A percentile compares a stretch with the other conserved stretches of the same genome.
phyloP scores from a whole-genome alignment of 2,888 invertebrate species.

The Alloscopus bannaensis region DNA sequence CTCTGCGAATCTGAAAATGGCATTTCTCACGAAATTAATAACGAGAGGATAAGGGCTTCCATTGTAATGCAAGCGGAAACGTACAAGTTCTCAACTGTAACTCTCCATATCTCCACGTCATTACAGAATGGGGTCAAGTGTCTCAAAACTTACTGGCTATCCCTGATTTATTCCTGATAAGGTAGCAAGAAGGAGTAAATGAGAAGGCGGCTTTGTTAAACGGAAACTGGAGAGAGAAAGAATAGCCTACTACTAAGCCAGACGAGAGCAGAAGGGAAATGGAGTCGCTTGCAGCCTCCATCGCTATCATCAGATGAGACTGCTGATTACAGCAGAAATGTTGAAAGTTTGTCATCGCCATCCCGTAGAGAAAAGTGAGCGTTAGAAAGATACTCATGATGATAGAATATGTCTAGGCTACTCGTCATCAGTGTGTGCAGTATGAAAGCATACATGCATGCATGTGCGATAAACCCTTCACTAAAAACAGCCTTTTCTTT shows the following conservation, averaged over 20 bases:
- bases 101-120: conserved; percentile 32
- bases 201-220: no score
- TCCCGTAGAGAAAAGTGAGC: no score
- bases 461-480: no score
- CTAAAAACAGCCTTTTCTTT: no score
- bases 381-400: no score
- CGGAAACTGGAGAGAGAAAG: conserved; percentile 5
- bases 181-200: conserved; percentile 22
- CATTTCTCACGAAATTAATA: conserved; percentile 53
- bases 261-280: conserved; percentile 12
- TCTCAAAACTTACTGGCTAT: conserved; percentile 36
- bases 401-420: no score
- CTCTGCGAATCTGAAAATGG: conserved; percentile 21
- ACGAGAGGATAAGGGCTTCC: conserved; percentile 44
- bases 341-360: conserved; percentile 14
- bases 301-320: conserved; percentile 32
- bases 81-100: conserved; percentile 27
- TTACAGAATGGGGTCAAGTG: conserved; percentile 51
- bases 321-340: conserved; percentile 40
- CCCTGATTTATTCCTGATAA: conserved; percentile 52
- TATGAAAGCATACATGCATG: no score
- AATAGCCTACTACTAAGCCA: no score
- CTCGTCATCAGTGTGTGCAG: no score
- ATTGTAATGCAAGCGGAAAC: conserved; percentile 49
- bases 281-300: not conserved